Base-by-base conservation (phyloP, 1,140 invertebrate genomes). In the Drosophila pallidifrons region DNA sequence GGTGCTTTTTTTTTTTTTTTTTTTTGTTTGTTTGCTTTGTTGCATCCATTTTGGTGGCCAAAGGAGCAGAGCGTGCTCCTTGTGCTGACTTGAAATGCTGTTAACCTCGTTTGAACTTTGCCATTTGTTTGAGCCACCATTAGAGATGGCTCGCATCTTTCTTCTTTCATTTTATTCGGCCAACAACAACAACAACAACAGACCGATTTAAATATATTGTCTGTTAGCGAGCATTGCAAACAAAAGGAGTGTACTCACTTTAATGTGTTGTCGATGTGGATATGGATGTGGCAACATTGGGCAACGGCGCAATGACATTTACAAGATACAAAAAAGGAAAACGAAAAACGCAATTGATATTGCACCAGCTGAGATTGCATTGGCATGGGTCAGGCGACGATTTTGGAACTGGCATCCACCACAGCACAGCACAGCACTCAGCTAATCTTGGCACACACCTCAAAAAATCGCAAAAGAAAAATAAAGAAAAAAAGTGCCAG, bases 91-190 rank as follows among this genome's bases (percentile, higher is more conserved):
- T 90, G 75, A 90, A 85, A 90, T 89, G 86, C 78, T 89, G 86
- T 89, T 89, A 89, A 89, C 85, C 85, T 89, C 86, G 58, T 79
- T 90, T 89, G 85, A 89, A 89, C 85, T 90, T 89, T 89, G 85
- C 85, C 85, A 89, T 89, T 89, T 89, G 82, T 89, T 77, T 90
- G 81, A 89, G 85, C 85, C 85, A 88, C 89, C 85, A 25, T 25
- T 25, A 25, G 20, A 87, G 83, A 88, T 89, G 76, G 81, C 67
- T 79, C 77, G 85, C 61, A 80, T 85, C 83, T 88, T 77, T 83
- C 65, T 83, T 52, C 47, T 64, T 25, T 61, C 52, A 16, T 74
- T 47, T 66, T 70, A 75, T 77, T 81, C 71, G 77, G 72, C 35
- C 54, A 57, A 8, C 65, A 57, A 59, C 16, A 57, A 8, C 65